Evolutionary conservation across 2,113 vertebrate species (phyloP).

Genomic region (Gila orcuttii): DNA sequence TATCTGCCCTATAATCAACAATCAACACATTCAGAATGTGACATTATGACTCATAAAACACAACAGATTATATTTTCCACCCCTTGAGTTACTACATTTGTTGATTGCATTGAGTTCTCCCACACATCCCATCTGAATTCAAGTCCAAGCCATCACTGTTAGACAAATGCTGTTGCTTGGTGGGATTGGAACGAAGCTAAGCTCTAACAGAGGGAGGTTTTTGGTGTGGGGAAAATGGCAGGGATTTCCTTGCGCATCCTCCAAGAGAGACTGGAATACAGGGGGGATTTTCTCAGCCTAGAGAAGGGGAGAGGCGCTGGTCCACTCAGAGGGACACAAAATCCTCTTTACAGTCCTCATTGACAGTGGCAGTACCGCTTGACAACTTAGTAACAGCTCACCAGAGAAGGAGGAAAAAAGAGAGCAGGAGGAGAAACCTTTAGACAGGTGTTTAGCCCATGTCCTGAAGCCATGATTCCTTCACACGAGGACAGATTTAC

Average conservation of each 20-base stretch:
- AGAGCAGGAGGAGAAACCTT: not conserved
- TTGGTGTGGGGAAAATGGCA: slow-evolving; percentile 28
- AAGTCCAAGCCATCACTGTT: not conserved
- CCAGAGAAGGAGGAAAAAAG: not conserved
- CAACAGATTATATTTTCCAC: not conserved
- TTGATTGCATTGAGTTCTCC: not conserved
- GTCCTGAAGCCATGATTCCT: not conserved
- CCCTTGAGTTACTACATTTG: not conserved
- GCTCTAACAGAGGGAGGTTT: slow-evolving; percentile 19
- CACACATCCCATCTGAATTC: slow-evolving; percentile 12
- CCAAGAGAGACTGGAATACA: slow-evolving; percentile 1
- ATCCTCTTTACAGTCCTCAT: slow-evolving; percentile 29
- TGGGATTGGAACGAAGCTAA: slow-evolving; percentile 26
- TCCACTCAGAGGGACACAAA: slow-evolving; percentile 11
- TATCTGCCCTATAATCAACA: slow-evolving; percentile 24
- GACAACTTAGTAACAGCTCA: not conserved
- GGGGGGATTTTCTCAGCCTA: slow-evolving; percentile 36
- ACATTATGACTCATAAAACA: slow-evolving; percentile 17
- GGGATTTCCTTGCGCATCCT: slow-evolving; percentile 22
- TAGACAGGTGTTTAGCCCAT: slow-evolving; percentile 13
- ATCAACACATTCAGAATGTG: not conserved
- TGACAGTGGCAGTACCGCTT: slow-evolving; percentile 3
- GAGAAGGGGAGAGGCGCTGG: not conserved
- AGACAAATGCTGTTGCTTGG: not conserved
- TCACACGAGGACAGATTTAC: slow-evolving; percentile 2